phyloP scores from a whole-genome alignment of 1,140 invertebrate species.

The Drosophila sp. region DNA sequence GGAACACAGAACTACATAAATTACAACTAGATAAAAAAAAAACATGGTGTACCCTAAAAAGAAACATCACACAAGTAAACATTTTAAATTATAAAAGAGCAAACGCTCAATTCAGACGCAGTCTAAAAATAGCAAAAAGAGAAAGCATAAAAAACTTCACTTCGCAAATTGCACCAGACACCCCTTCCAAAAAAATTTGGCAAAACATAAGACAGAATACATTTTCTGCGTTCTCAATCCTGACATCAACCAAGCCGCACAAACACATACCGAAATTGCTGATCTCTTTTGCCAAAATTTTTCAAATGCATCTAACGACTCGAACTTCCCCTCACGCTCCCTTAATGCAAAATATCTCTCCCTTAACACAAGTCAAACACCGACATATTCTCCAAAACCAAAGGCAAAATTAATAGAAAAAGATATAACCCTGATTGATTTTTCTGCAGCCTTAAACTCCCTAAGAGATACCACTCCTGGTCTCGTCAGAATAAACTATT shows the following conservation, averaged over 20 bases:
- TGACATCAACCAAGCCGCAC: too few relatives aligned
- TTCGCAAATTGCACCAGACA: background rate
- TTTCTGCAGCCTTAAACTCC: too few relatives aligned
- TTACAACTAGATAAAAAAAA: background rate
- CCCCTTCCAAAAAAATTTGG: background rate
- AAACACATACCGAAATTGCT: too few relatives aligned
- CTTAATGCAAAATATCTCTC: background rate
- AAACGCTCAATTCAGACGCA: background rate
- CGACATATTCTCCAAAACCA: too few relatives aligned
- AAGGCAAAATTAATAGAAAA: background rate
- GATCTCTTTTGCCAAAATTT: background rate
- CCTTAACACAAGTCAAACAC: background rate
- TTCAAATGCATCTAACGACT: background rate
- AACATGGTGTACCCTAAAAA: constrained; percentile 11
- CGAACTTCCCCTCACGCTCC: background rate
- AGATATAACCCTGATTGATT: background rate
- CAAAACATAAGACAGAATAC: background rate
- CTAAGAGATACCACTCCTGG: background rate
- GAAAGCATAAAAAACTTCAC: background rate
- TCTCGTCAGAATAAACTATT: background rate
- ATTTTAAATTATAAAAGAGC: background rate
- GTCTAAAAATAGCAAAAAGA: background rate
- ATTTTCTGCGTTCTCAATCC: background rate
- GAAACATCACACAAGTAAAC: background rate
- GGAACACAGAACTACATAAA: background rate